A percentile compares a stretch with the other conserved stretches of the same genome.
Evolutionary conservation across 2,888 invertebrate species (phyloP).

Genomic region (Yponomeuta sedellus): DNA sequence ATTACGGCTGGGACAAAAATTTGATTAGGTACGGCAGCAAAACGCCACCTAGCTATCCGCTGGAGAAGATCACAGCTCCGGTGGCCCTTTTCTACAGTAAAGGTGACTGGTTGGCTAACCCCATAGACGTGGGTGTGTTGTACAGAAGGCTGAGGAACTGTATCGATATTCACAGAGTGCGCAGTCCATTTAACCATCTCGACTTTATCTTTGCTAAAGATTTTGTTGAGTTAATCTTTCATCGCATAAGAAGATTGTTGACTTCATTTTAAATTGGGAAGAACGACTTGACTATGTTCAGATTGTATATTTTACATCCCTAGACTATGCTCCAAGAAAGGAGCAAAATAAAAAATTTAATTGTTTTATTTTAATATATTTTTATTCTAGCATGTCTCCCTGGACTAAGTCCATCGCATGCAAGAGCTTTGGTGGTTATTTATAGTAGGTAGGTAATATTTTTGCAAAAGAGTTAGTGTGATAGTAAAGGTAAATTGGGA

Average conservation of each 20-base stretch:
- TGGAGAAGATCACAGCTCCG: constrained; percentile 43
- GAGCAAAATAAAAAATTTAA: no score
- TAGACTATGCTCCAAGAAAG: no score
- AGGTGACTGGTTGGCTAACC: constrained; percentile 80
- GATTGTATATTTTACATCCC: no score
- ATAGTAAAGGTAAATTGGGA: no score
- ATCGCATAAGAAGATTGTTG: constrained; percentile 13
- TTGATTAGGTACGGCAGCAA: constrained; percentile 50
- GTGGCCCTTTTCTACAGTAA: constrained; percentile 53
- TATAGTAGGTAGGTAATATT: no score
- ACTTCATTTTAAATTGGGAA: not conserved
- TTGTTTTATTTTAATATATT: no score
- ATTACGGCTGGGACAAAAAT: constrained; percentile 45
- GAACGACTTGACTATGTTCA: no score
- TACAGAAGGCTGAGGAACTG: constrained; percentile 68
- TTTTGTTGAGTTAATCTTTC: constrained; percentile 37
- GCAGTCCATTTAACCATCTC: constrained; percentile 58
- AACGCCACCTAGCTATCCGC: constrained; percentile 44
- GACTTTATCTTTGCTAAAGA: constrained; percentile 56
- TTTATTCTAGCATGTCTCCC: no score
- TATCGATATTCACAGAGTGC: constrained; percentile 72
- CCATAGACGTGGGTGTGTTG: constrained; percentile 73
- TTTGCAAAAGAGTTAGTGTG: no score
- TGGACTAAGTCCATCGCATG: no score
- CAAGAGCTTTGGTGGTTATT: no score